Percentiles rank a stretch among this genome's conserved stretches.
These are phyloP conservation scores for Aphelocoma californica DNA, from an alignment of 2,797 vertebrate species.

Conservation along the genomic window DNA sequence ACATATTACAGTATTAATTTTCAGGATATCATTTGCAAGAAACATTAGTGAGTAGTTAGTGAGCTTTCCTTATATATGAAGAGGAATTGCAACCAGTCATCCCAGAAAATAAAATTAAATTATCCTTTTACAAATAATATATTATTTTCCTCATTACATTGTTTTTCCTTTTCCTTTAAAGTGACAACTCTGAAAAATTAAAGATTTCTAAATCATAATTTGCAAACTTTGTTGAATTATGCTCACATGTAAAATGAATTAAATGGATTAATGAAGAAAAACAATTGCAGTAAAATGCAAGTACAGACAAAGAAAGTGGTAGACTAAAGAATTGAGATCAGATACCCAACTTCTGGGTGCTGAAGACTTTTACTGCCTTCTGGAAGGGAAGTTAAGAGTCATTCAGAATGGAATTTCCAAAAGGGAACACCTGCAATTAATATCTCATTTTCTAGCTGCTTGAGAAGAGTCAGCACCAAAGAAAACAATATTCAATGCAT, in stretches of 20 bases:
- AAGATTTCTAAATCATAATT: constrained; percentile 21
- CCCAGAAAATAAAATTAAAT: constrained; percentile 27
- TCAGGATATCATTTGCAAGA: constrained; percentile 25
- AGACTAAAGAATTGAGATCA: neutral
- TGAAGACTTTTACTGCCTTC: neutral
- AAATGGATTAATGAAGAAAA: neutral
- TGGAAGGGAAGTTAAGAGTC: neutral
- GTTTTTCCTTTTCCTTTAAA: neutral
- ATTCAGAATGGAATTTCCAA: neutral
- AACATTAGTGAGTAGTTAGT: constrained; percentile 4
- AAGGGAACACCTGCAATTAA: neutral
- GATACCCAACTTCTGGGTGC: neutral
- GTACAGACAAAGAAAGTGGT: neutral
- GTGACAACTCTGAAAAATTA: neutral
- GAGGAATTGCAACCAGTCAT: constrained; percentile 6
- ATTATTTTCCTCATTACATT: constrained; percentile 4
- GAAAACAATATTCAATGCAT: neutral
- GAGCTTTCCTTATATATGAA: constrained; percentile 9
- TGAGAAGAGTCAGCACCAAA: neutral
- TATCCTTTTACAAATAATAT: neutral
- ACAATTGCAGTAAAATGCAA: neutral
- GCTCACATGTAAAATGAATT: neutral
- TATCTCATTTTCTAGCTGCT: neutral
- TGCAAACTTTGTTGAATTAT: neutral
- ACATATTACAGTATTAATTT: constrained; percentile 44